Percentiles rank a stretch among this genome's conserved stretches.
These are phyloP conservation scores for Pararge aegeria DNA, from an alignment of 1,140 invertebrate genomes.

Conservation along the genomic window DNA sequence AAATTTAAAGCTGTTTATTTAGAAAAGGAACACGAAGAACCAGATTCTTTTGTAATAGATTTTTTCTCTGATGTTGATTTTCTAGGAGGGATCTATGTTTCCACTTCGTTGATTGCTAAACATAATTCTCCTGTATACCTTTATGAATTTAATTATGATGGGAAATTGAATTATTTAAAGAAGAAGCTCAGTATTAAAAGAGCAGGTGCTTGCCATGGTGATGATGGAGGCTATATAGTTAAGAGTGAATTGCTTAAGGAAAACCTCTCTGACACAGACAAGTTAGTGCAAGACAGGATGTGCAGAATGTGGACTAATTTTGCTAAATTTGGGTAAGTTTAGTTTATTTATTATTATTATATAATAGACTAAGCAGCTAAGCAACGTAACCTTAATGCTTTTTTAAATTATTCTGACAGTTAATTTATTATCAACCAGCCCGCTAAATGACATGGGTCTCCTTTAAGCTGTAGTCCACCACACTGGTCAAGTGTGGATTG, in stretches of 20 bases:
- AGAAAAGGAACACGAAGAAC: conserved; percentile 45
- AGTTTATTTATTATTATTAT: background rate
- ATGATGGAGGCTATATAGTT: conserved; percentile 64
- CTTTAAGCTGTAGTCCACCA: too few species aligned
- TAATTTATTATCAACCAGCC: too few species aligned
- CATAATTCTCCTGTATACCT: conserved; percentile 59
- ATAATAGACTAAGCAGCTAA: background rate
- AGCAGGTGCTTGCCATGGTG: conserved; percentile 63
- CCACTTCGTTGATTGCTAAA: conserved; percentile 55
- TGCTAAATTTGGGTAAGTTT: conserved; percentile 71
- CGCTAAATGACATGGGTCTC: too few species aligned
- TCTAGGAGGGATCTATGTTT: conserved; percentile 56
- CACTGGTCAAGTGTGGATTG: too few species aligned
- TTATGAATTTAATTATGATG: conserved; percentile 72
- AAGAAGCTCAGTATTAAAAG: conserved; percentile 47
- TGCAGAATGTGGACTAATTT: conserved; percentile 78
- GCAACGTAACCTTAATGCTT: too few species aligned
- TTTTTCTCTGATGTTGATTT: conserved; percentile 71
- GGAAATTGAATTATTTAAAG: conserved; percentile 66
- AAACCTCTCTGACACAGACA: conserved; percentile 50
- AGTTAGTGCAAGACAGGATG: conserved; percentile 55
- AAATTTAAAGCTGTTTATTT: conserved; percentile 61
- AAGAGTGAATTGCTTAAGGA: conserved; percentile 41
- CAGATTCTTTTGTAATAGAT: conserved; percentile 57
- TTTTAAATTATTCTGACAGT: too few species aligned